phyloP scores from a whole-genome alignment of 2,113 vertebrate species.

The Sebastes fasciatus region DNA sequence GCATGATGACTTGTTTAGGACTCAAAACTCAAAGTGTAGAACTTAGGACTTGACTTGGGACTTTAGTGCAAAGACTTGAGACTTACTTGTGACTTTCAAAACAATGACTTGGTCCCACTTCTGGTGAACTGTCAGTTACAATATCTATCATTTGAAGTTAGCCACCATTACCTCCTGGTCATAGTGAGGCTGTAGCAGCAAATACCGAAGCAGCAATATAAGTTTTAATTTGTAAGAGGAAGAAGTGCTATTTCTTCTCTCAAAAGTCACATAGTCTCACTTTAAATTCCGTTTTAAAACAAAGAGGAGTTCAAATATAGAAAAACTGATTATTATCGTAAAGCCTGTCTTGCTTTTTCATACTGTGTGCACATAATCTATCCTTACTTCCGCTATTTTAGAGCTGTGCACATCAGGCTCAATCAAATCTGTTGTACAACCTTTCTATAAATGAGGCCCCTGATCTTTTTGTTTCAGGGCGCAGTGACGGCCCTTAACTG shows the following conservation, averaged over 20 bases:
- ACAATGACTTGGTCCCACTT: too few relatives aligned
- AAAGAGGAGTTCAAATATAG: not conserved
- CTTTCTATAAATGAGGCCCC: slow-evolving; percentile 60
- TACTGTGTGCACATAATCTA: slow-evolving; percentile 7
- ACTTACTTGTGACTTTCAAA: too few relatives aligned
- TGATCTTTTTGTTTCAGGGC: slow-evolving; percentile 55
- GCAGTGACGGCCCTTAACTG: slow-evolving; percentile 39
- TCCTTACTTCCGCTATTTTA: slow-evolving; percentile 3
- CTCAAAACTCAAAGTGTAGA: too few relatives aligned
- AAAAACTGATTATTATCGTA: not conserved
- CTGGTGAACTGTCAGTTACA: not conserved
- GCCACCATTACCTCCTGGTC: not conserved
- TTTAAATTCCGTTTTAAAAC: slow-evolving; percentile 15
- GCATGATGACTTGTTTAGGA: too few relatives aligned
- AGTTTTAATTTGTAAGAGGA: not conserved
- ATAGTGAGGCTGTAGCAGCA: not conserved
- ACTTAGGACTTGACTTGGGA: too few relatives aligned
- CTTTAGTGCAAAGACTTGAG: too few relatives aligned
- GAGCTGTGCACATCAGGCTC: slow-evolving; percentile 10
- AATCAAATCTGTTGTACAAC: slow-evolving; percentile 60
- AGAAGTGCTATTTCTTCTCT: not conserved
- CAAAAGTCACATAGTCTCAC: slow-evolving; percentile 32
- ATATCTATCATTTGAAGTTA: not conserved
- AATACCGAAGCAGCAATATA: not conserved
- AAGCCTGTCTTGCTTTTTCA: not conserved